Percentiles rank a stretch among this genome's conserved stretches.
These are phyloP conservation scores for Dilophus febrilis DNA, from an alignment of 2,888 invertebrate species.

Conservation along the genomic window DNA sequence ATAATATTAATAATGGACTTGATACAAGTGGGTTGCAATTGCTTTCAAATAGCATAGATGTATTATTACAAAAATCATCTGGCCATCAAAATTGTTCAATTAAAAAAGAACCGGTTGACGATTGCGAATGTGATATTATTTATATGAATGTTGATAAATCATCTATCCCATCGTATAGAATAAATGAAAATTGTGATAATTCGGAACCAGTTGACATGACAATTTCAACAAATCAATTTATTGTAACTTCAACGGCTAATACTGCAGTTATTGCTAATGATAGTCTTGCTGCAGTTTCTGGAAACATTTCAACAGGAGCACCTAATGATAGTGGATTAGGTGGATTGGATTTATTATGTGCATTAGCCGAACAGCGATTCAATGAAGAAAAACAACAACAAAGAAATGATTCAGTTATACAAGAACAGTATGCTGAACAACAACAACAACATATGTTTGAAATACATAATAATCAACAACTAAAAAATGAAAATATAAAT, in stretches of 20 bases:
- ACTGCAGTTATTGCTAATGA: no score
- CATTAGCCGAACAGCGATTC: slow-evolving; percentile 68
- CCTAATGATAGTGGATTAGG: slow-evolving; percentile 34
- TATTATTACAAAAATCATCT: slow-evolving; percentile 32
- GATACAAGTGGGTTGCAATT: slow-evolving; percentile 69
- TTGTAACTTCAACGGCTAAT: no score
- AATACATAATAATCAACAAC: no score
- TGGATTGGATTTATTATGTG: slow-evolving; percentile 60
- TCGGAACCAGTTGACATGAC: neutral
- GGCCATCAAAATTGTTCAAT: slow-evolving; percentile 18
- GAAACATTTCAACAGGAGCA: neutral
- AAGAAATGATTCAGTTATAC: no score
- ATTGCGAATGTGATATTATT: slow-evolving; percentile 7
- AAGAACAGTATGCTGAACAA: no score
- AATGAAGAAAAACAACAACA: slow-evolving; percentile 48
- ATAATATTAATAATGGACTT: slow-evolving; percentile 24
- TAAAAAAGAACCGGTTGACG: slow-evolving; percentile 19
- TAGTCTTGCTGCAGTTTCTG: no score
- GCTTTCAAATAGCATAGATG: slow-evolving; percentile 70
- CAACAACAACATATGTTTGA: no score
- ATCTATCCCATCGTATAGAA: neutral
- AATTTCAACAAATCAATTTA: neutral
- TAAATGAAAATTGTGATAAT: neutral
- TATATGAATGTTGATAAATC: slow-evolving; percentile 6
- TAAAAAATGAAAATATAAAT: no score